Percentiles rank a stretch among this genome's conserved stretches.
phyloP scores from a whole-genome alignment of 2,113 vertebrate species.

The Nyctibius bracteatus region DNA sequence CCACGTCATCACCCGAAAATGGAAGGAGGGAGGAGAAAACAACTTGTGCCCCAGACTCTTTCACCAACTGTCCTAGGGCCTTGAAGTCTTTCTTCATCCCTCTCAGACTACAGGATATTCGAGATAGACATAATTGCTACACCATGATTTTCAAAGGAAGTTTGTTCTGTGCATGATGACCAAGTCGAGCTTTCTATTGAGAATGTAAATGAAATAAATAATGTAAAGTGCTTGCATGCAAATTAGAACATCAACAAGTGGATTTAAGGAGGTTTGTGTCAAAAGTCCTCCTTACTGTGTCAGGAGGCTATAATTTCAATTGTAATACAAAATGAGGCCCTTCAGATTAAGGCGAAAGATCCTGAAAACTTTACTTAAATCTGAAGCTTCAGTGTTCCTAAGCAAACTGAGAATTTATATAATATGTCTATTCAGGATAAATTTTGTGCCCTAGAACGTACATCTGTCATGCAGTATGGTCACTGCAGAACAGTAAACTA shows the following conservation, averaged over 20 bases:
- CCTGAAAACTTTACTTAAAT: not conserved
- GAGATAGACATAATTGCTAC: not conserved
- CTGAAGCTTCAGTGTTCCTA: not conserved
- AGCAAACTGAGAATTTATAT: not conserved
- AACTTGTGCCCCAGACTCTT: too few species aligned
- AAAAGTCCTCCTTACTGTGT: not conserved
- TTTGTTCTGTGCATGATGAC: not conserved
- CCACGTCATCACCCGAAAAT: too few species aligned
- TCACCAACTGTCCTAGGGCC: too few species aligned
- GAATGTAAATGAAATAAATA: not conserved
- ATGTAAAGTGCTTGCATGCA: not conserved
- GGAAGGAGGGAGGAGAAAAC: too few species aligned
- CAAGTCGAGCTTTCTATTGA: not conserved
- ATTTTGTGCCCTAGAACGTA: not conserved
- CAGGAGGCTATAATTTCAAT: not conserved
- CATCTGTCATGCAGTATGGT: not conserved
- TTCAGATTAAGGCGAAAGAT: not conserved
- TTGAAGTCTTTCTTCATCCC: too few species aligned
- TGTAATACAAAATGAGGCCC: not conserved
- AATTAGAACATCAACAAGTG: not conserved
- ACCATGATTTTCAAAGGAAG: not conserved
- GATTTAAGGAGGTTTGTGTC: not conserved
- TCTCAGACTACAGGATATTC: too few species aligned
- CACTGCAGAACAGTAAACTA: not conserved
- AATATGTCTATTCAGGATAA: not conserved